Percentiles rank a stretch among this genome's conserved stretches.
These are phyloP conservation scores for Peromyscus californicus DNA, from an alignment of 2,113 vertebrate species.

Conservation along the genomic window DNA sequence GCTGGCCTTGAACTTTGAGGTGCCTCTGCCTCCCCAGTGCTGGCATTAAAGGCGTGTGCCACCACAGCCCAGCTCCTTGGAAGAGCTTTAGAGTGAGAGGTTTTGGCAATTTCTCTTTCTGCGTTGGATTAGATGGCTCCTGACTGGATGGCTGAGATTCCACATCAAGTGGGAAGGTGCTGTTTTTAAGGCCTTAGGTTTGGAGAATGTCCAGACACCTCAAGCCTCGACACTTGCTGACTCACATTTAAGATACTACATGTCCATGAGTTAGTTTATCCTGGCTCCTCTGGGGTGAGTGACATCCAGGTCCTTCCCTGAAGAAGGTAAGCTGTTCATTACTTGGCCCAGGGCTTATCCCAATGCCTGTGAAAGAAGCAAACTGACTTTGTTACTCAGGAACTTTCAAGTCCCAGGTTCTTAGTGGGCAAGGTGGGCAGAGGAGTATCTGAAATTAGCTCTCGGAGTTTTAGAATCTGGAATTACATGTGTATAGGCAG, in stretches of 20 bases:
- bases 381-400: neutral
- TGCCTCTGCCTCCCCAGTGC: neutral
- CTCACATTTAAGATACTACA: neutral
- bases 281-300: neutral
- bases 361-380: neutral
- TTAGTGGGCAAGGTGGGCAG: neutral
- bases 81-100: neutral
- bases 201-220: neutral
- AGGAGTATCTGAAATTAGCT: neutral
- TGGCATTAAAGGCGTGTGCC: neutral
- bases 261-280: neutral
- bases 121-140: neutral
- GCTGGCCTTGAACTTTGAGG: neutral
- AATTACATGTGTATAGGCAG: neutral
- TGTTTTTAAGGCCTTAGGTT: neutral
- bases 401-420: neutral
- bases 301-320: no score
- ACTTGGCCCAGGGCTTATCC: no score
- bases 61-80: neutral
- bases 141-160: neutral
- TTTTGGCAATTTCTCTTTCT: constrained; percentile 30
- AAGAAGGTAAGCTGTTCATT: no score
- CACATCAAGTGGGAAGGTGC: neutral
- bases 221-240: neutral
- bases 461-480: neutral